phyloP scores from a whole-genome alignment of 2,797 vertebrate genomes.

The Eulemur mongoz region DNA sequence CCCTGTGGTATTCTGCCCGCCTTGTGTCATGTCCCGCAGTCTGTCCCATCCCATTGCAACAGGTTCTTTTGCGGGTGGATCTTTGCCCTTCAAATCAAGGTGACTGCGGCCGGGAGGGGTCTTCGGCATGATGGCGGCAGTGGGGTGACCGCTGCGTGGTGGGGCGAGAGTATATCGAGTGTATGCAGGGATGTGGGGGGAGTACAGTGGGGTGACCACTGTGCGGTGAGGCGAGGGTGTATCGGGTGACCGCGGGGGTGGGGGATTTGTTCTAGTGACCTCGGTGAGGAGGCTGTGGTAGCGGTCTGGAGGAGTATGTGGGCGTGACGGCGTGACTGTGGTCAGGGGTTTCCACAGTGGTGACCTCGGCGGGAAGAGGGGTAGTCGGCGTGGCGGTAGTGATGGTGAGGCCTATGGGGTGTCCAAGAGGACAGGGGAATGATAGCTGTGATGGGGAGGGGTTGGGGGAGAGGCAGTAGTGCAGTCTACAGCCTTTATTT shows the following conservation, averaged over 20 bases:
- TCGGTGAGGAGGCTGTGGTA: not conserved
- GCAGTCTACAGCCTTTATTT: not conserved
- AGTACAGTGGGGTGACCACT: not conserved
- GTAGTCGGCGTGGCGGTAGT: not conserved
- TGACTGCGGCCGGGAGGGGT: not conserved
- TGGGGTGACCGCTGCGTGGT: not conserved
- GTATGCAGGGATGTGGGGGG: too few species aligned
- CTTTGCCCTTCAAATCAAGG: not conserved
- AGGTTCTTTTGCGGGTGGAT: not conserved
- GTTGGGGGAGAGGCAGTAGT: fast-evolving
- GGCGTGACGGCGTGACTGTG: not conserved
- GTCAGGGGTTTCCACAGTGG: not conserved
- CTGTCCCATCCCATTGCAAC: too few species aligned
- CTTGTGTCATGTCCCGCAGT: fast-evolving
- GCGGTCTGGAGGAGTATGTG: not conserved
- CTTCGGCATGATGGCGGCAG: not conserved
- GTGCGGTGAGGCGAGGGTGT: not conserved
- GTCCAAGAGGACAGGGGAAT: too few species aligned
- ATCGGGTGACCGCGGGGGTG: too few species aligned
- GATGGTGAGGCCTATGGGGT: not conserved
- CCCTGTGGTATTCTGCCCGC: fast-evolving
- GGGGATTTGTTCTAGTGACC: not conserved
- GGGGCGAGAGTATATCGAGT: too few species aligned
- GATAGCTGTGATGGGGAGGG: not conserved
- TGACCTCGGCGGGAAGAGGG: not conserved